Evolutionary conservation across 2,797 vertebrate genomes (phyloP).

Genomic region (Somateria mollissima): DNA sequence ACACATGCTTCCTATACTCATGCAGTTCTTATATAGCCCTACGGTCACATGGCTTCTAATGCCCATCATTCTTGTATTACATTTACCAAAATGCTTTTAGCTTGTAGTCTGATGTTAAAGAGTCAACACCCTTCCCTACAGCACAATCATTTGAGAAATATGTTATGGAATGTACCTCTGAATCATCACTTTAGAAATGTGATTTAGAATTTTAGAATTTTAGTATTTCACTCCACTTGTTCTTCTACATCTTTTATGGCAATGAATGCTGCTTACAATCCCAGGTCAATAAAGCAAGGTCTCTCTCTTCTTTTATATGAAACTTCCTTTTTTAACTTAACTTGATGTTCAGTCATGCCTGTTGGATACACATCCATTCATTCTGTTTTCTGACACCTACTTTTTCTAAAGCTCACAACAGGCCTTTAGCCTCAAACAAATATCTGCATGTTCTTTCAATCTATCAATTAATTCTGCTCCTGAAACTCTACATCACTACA

Average conservation of each 20-base stretch:
- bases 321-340: neutral
- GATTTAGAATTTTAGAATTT: neutral
- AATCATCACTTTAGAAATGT: neutral
- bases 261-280: neutral
- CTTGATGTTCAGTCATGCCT: neutral
- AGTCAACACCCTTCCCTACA: neutral
- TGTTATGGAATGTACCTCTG: neutral
- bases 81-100: neutral
- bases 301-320: neutral
- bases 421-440: neutral
- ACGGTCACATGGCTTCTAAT: neutral
- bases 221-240: neutral
- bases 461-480: neutral
- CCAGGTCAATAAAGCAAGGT: neutral
- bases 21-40: neutral
- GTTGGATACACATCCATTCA: neutral
- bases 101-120: neutral
- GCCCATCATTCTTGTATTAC: neutral
- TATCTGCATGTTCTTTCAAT: neutral
- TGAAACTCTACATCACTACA: neutral
- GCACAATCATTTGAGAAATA: neutral
- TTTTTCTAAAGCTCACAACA: neutral
- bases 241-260: neutral
- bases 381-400: neutral
- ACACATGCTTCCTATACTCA: fast-evolving